phyloP scores from a whole-genome alignment of 2,888 invertebrate genomes.

The Sinhomidia bicolor region DNA sequence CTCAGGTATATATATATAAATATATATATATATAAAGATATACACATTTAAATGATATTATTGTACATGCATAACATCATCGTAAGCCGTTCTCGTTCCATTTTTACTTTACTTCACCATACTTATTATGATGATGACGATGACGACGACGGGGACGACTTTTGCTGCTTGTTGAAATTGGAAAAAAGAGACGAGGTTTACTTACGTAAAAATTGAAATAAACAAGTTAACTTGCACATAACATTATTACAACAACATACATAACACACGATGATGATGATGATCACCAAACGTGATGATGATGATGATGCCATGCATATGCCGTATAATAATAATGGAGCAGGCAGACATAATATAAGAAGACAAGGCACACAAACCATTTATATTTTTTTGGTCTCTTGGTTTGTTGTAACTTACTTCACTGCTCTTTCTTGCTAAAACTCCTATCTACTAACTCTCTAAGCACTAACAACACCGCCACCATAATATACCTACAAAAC shows the following conservation, averaged over 20 bases:
- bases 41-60: slow-evolving; percentile 38
- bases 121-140: slow-evolving; percentile 11
- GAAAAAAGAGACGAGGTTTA: slow-evolving; percentile 40
- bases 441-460: neutral
- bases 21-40: no score
- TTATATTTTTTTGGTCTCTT: neutral
- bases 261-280: slow-evolving; percentile 42
- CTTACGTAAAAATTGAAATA: slow-evolving; percentile 70
- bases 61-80: no score
- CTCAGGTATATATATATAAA: slow-evolving; percentile 7
- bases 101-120: slow-evolving; percentile 34
- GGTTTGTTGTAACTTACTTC: neutral
- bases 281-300: no score
- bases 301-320: slow-evolving; percentile 46
- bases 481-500: no score
- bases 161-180: slow-evolving; percentile 33
- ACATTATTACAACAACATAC: slow-evolving; percentile 71
- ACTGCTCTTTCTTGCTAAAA: neutral
- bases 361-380: slow-evolving; percentile 33
- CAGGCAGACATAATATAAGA: slow-evolving; percentile 34
- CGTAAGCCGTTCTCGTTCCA: slow-evolving; percentile 39
- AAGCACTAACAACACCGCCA: no score
- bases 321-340: slow-evolving; percentile 57
- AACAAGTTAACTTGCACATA: slow-evolving; percentile 73
- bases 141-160: slow-evolving; percentile 41